Evolutionary conservation across 1,140 invertebrate species (phyloP), one percentile per base, ranked within the genome.

Genomic region (Hestina assimilis): DNA sequence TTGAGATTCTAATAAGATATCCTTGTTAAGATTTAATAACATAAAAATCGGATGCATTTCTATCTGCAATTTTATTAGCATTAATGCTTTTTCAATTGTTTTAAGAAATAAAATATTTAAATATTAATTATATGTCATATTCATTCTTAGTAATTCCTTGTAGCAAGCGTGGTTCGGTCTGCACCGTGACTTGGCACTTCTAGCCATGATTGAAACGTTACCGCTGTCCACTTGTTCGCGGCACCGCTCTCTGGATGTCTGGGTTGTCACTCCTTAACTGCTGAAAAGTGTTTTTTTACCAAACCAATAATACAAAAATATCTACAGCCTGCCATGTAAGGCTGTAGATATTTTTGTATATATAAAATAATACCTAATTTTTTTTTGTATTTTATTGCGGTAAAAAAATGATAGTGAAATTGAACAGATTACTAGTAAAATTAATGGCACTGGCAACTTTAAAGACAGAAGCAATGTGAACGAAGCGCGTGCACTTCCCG

Each of bases 221-320:
- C 72, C 72, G 67, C 67, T 66, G 66, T 62, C 67, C 67, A 78
- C 67, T 77, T 69, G 63, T 66, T 58, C 61, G 31, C 43, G 53
- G 42, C 38, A 24, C 12, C 26, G 26, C 35, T 9, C 12, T 31
- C 28, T 31, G n/a, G 12, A 7, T 31, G 28, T 50, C 38, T 11
- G 11, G 38, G 23, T 41, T 48, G 45, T 57, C 53, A 55, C 14
- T 46, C 38, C 50, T 12, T 56, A 29, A 33, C 20, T 56, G 24
- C 43, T 56, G 23, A 47, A 43, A 56, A 23, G 17, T 38, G 33
- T 19, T 24, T 38, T 24, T 40, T 12, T 50, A n/a, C n/a, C n/a
- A n/a, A n/a, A n/a, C n/a, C n/a, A n/a, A n/a, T n/a, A n/a, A n/a
- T n/a, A n/a, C n/a, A n/a, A n/a, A n/a, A n/a, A n/a, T n/a, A n/a